Evolutionary conservation across 2,888 invertebrate genomes (phyloP), one percentile per base, ranked within the genome.

Genomic region (Stramonita haemastoma): DNA sequence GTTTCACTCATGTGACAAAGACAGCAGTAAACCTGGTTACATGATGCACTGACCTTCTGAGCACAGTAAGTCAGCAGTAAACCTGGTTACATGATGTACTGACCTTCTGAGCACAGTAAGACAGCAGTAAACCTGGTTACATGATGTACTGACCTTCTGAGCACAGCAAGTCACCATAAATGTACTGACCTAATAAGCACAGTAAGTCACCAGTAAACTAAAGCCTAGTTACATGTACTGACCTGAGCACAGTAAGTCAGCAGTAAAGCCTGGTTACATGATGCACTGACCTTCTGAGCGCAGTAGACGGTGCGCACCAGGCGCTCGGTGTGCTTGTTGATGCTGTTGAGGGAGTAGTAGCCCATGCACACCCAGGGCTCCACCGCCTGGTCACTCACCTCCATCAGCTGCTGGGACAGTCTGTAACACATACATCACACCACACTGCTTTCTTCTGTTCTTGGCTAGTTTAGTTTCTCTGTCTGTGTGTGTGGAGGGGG

Each of bases 321-420:
- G 22, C 89, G 84, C 66, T 90, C 90, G 56, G 88, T 90, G 22
- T 81, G 85, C 57, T 91, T 92, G 90, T 88, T 91, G 70, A 92
- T 88, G 90, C 97, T 97, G 93, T 97, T 97, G 93, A 97, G 97
- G 92, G 97, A 97, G 87, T 97, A 97, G 95, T 98, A 98, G 1
- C 98, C 98, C 95, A 98, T 97, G 0, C 97, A 97, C 88, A 98
- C 97, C 97, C 98, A 98, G 90, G 97, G 97, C 94, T 98, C 97
- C 6, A 97, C 96, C 2, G 96, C 96, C 88, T 96, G 96, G 92
- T 97, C 97, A 89, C 96, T 96, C n/a, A 96, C 94, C 26, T 95
- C 92, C 92, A 96, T 94, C 87, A 96, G 95, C 88, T 96, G 95
- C 85, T 96, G 96, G 85, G 97, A 96, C n/a, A 97, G 95, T 88